phyloP scores from a whole-genome alignment of 2,113 vertebrate species.

The Oncorhynchus clarkii region DNA sequence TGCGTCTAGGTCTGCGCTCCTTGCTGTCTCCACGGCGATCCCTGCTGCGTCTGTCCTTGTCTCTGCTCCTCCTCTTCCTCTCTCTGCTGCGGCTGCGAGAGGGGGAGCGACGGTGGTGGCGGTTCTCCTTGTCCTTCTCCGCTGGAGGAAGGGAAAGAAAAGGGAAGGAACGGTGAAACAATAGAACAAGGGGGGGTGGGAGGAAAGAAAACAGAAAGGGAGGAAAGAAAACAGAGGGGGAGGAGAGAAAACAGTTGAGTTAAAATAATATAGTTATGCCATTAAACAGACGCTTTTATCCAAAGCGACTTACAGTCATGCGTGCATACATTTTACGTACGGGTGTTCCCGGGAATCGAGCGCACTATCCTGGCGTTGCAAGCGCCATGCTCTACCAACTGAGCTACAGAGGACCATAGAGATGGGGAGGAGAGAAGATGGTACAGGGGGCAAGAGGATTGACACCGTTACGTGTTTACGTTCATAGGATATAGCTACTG shows the following conservation, averaged over 20 bases:
- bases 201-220: neutral
- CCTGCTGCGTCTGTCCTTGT: slow-evolving; percentile 75
- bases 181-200: neutral
- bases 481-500: too few species aligned
- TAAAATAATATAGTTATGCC: too few species aligned
- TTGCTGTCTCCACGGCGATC: slow-evolving; percentile 83
- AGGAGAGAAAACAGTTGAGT: too few species aligned
- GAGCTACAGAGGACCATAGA: neutral
- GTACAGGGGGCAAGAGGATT: too few species aligned
- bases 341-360: too few species aligned
- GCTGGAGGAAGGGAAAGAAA: slow-evolving; percentile 34
- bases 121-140: slow-evolving; percentile 90
- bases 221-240: too few species aligned
- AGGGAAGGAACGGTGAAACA: neutral
- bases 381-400: too few species aligned
- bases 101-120: slow-evolving; percentile 83
- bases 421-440: neutral
- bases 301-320: too few species aligned
- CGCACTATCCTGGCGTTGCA: too few species aligned
- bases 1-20: slow-evolving; percentile 81
- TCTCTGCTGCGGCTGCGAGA: slow-evolving; percentile 87
- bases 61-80: slow-evolving; percentile 82
- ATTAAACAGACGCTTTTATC: too few species aligned
- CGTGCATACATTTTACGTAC: too few species aligned
- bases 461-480: too few species aligned